Evolutionary conservation across 2,888 invertebrate genomes (phyloP), one percentile per base, ranked within the genome.

Genomic region (Ernsta delagoae): DNA sequence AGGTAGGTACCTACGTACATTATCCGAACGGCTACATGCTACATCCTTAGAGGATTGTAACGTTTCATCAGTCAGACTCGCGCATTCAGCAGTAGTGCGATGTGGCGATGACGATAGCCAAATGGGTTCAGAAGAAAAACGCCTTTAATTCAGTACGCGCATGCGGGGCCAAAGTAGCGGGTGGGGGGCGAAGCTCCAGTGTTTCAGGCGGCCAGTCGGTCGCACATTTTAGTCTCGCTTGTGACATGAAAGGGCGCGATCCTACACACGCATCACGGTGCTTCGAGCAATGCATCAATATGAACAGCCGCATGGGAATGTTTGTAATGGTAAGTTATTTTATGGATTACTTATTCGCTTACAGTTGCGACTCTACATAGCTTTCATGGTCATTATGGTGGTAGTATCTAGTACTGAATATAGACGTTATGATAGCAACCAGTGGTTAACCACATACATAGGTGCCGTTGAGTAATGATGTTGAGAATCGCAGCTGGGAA

Each of bases 281-380:
- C 94, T 94, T 92, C 94, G 94, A 95, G 95, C 94, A 95, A 95
- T 95, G 95, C 94, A 95, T 95, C 94, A 95, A 86, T 93, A 95
- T 95, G 95, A 95, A 95, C 94, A 94, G 91, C 92, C 94, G 89
- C 92, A 91, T 94, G 91, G 94, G 90, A 93, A 92, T 87, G 92
- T 91, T 90, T 92, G 92, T 85, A 93, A 93, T 82, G 94, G 94
- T 93, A 74, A 88, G 93, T 90, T 24, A n/a, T 39, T 48, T 41
- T 24, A 41, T 54, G n/a, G 3, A 36, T n/a, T 56, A 56, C 9
- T 56, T 36, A 56, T n/a, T 36, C 6, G 34, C 56, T 31, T 56
- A 7, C 56, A 56, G 34, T 56, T 56, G n/a, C 34, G 6, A 6
- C 34, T 56, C n/a, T 56, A 9, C 9, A 53, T 53, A 24, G 5